Conservation (phyloP, 2,888 invertebrate species). For the Drosophila subquinaria region DNA sequence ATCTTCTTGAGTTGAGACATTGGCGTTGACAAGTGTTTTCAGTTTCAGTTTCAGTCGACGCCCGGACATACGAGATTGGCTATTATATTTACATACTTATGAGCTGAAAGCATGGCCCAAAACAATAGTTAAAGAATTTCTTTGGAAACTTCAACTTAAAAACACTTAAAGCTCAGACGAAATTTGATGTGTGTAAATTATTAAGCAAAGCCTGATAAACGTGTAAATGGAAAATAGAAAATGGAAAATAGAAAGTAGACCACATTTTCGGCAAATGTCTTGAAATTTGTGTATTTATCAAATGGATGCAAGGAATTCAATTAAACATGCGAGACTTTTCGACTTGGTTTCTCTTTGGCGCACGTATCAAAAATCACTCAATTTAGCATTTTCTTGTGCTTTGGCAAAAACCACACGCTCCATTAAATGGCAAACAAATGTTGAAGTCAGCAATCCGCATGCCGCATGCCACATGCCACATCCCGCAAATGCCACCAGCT, state of each 20-base stretch:
- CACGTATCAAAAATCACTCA: constrained; percentile 72
- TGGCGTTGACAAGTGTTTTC: constrained; percentile 76
- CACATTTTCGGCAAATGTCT: constrained; percentile 15
- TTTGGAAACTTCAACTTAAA: neutral
- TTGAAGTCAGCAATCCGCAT: constrained; percentile 16
- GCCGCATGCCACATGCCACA: neutral
- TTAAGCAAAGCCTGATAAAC: constrained; percentile 22
- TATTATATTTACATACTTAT: constrained; percentile 17
- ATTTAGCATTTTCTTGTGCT: constrained; percentile 52
- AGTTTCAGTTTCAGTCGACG: constrained; percentile 11
- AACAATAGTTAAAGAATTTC: neutral
- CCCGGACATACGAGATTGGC: neutral
- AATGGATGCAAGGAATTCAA: constrained; percentile 48
- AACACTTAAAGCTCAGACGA: neutral
- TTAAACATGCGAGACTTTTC: constrained; percentile 34
- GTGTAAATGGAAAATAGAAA: neutral
- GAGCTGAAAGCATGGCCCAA: neutral
- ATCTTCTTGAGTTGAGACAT: constrained; percentile 71
- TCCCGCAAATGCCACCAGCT: constrained; percentile 11
- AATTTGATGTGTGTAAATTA: neutral
- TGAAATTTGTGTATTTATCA: constrained; percentile 29
- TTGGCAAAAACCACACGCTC: constrained; percentile 62
- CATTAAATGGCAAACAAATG: constrained; percentile 76
- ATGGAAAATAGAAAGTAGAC: constrained; percentile 12
- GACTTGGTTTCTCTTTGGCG: constrained; percentile 12